Evolutionary conservation across 2,113 vertebrate species (phyloP).

Genomic region (Melanostigma gelatinosum): DNA sequence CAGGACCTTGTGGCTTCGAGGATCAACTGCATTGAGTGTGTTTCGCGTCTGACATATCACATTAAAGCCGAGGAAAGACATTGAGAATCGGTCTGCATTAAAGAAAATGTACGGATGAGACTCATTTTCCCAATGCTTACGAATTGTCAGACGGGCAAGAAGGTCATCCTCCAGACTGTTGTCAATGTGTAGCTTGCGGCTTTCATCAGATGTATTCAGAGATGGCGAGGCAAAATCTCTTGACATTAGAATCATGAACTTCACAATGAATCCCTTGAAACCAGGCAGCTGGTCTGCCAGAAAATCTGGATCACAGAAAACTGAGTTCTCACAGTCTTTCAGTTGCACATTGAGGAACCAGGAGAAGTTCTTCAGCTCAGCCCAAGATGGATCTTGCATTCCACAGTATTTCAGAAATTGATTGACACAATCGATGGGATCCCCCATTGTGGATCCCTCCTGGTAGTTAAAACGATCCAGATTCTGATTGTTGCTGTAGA

Average conservation of each 20-base stretch:
- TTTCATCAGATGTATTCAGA: slow-evolving; percentile 80
- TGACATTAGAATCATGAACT: slow-evolving; percentile 86
- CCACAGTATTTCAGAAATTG: slow-evolving; percentile 78
- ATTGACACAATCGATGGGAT: slow-evolving; percentile 75
- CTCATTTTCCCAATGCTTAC: slow-evolving; percentile 83
- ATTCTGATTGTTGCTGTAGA: slow-evolving; percentile 56
- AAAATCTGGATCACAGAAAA: slow-evolving; percentile 81
- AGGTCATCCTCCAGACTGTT: slow-evolving; percentile 46
- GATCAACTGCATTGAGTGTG: slow-evolving; percentile 75
- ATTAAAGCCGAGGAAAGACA: slow-evolving; percentile 86
- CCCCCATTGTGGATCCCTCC: slow-evolving; percentile 48
- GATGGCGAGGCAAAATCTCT: slow-evolving; percentile 84
- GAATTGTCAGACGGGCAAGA: slow-evolving; percentile 67
- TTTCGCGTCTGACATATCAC: slow-evolving; percentile 24
- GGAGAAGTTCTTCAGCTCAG: slow-evolving; percentile 84
- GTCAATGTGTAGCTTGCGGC: slow-evolving; percentile 38
- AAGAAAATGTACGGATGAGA: slow-evolving; percentile 86
- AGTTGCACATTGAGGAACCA: slow-evolving; percentile 85
- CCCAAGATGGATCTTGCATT: slow-evolving; percentile 83
- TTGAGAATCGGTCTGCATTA: slow-evolving; percentile 80
- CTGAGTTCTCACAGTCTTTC: slow-evolving; percentile 80
- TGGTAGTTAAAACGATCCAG: slow-evolving; percentile 78
- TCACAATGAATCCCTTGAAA: slow-evolving; percentile 85
- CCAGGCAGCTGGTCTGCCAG: slow-evolving; percentile 71
- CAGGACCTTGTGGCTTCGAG: slow-evolving; percentile 67